phyloP scores from a whole-genome alignment of 2,113 vertebrate genomes.

The Eurystomus gularis region DNA sequence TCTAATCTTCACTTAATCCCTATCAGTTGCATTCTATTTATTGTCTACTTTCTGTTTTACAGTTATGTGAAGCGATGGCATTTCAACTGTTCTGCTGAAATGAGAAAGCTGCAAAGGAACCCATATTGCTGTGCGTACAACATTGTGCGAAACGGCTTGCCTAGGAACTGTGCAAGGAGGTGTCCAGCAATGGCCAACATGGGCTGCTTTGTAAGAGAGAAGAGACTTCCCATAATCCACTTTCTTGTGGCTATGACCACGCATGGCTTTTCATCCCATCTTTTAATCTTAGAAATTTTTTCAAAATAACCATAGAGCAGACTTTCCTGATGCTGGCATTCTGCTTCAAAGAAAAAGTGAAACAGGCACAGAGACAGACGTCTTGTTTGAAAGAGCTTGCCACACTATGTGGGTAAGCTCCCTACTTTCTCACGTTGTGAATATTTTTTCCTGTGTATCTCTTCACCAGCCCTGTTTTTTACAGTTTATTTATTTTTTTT shows the following conservation, averaged over 20 bases:
- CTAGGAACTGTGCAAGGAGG: not conserved
- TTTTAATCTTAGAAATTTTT: not conserved
- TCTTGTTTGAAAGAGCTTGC: not conserved
- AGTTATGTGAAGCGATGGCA: not conserved
- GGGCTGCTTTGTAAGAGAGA: not conserved
- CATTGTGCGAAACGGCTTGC: not conserved
- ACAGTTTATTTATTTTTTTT: not conserved
- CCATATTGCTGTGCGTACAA: not conserved
- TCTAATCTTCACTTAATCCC: not conserved
- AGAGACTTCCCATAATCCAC: not conserved
- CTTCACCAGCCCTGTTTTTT: not conserved
- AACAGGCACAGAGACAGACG: not conserved
- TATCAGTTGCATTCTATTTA: not conserved
- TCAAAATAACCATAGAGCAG: not conserved
- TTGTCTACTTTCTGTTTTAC: not conserved
- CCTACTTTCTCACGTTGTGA: not conserved
- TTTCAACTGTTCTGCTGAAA: not conserved
- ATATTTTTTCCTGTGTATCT: not conserved
- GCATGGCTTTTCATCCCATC: not conserved
- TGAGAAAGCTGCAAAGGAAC: not conserved
- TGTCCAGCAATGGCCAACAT: not conserved
- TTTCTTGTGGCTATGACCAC: not conserved
- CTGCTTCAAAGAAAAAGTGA: not conserved
- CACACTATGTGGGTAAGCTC: not conserved
- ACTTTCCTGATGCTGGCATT: not conserved